These are phyloP conservation scores for Balaeniceps rex DNA, from an alignment of 2,113 vertebrate genomes.

Conservation along the genomic window DNA sequence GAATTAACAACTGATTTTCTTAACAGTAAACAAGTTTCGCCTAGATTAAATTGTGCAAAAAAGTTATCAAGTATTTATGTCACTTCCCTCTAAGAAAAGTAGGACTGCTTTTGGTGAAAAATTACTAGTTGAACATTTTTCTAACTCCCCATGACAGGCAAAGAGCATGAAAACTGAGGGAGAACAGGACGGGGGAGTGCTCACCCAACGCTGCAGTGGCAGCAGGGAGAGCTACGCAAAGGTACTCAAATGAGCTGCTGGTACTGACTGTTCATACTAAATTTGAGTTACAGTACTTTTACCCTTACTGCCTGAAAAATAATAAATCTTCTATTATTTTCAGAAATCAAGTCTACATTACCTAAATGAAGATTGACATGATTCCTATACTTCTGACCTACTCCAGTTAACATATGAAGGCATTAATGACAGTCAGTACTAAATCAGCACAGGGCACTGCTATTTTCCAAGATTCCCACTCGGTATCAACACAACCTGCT, in stretches of 20 bases:
- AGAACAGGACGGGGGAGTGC: neutral
- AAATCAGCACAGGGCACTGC: neutral
- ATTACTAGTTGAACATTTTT: neutral
- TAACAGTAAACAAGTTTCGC: neutral
- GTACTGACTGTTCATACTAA: neutral
- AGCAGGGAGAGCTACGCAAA: neutral
- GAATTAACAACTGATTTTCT: neutral
- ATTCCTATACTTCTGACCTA: neutral
- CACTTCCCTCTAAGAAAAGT: neutral
- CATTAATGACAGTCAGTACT: neutral
- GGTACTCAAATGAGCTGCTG: neutral
- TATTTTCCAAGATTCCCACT: neutral
- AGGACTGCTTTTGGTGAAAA: neutral
- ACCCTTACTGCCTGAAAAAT: neutral
- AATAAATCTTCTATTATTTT: neutral
- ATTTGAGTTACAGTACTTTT: neutral
- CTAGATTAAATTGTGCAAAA: neutral
- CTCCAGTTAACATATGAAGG: neutral
- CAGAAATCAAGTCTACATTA: neutral
- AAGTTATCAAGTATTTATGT: neutral
- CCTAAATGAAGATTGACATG: accelerated
- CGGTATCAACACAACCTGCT: neutral
- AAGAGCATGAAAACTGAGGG: neutral
- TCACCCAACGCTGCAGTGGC: accelerated
- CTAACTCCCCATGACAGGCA: neutral